Base-by-base conservation (phyloP, 2,888 invertebrate genomes). In the Orthosia cruda region DNA sequence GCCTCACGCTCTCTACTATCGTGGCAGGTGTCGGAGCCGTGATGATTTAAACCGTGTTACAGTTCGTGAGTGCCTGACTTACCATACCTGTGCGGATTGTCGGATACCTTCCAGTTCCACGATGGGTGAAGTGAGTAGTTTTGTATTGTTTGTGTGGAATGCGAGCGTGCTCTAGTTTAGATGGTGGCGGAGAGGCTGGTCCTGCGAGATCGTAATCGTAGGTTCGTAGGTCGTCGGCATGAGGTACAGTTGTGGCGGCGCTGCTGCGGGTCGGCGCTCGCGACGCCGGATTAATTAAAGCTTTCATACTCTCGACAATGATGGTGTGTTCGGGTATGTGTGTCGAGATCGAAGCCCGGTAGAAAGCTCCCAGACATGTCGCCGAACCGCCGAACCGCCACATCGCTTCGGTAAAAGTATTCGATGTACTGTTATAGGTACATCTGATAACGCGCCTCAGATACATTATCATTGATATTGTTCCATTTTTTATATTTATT, bases 41-140 rank as follows among this genome's bases (percentile, higher is more conserved):
- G 91, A 96, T 95, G 95, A 68, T 94, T 90, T 92, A 91, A 89
- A 90, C 91, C 92, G 95, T 95, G 94, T 93, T 92, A 92, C 90
- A 91, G 92, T 94, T 85, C 80, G 80, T 92, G 87, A 90, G 92
- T 91, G 89, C 87, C 89, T 50, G 78, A 76, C 78, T 79, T 77
- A 87, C 78, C 85, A 86, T 88, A 89, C 75, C 79, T 78, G 77
- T 81, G 71, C 77, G 89, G 81, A 85, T 88, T 87, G 89, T 86
- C 76, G 88, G 87, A 90, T 86, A 83, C 69, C 80, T 80, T 81
- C 87, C 86, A 88, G 86, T 90, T 87, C 89, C 92, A 93, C 88
- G 79, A 96, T 96, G 96, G 93, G 94, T 90, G 96, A 96, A 94
- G 96, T 96, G 91, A 96, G 96, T 96, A 94, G 85, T 81, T 81